Conservation (phyloP, 1,140 invertebrate genomes). For the Sycophaga agraensis region DNA sequence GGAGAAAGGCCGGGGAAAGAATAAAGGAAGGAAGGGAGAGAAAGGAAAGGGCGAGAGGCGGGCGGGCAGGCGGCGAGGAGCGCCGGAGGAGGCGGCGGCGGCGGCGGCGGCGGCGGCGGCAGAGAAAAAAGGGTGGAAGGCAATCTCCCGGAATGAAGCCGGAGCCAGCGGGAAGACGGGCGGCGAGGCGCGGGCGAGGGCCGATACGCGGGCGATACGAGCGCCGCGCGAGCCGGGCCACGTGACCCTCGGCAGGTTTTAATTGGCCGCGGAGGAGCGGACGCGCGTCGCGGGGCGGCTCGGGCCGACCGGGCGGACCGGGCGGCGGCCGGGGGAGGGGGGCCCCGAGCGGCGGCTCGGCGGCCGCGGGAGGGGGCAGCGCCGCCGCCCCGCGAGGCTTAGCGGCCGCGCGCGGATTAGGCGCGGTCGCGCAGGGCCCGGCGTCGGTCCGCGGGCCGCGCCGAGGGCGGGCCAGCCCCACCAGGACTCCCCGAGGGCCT, state of each 20-base stretch:
- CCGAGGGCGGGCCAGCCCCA: slow-evolving; percentile 31
- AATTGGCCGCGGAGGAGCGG: slow-evolving; percentile 50
- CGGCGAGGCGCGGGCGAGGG: neutral
- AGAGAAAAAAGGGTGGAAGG: neutral
- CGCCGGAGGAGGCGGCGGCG: neutral
- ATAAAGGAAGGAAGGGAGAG: neutral
- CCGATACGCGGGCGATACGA: no score
- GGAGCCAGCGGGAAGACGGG: neutral
- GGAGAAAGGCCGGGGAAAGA: neutral
- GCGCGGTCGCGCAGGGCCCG: slow-evolving; percentile 20
- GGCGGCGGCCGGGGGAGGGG: slow-evolving; percentile 30
- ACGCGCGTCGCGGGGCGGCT: slow-evolving; percentile 20
- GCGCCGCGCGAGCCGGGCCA: slow-evolving; percentile 28
- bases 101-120: neutral
- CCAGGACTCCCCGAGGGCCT: slow-evolving; percentile 14
- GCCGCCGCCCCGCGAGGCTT: no score
- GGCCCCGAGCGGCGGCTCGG: slow-evolving; percentile 30
- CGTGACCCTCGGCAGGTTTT: slow-evolving; percentile 54
- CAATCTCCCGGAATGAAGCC: slow-evolving; percentile 7
- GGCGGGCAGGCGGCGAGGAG: no score
- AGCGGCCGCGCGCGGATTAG: slow-evolving; percentile 43
- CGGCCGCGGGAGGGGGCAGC: no score
- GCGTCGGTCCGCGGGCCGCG: neutral
- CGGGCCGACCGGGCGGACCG: slow-evolving; percentile 1
- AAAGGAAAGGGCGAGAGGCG: neutral